A percentile compares a stretch with the other conserved stretches of the same genome.
These are phyloP conservation scores for Aphyosemion australe DNA, from an alignment of 2,113 vertebrate genomes.

Conservation along the genomic window DNA sequence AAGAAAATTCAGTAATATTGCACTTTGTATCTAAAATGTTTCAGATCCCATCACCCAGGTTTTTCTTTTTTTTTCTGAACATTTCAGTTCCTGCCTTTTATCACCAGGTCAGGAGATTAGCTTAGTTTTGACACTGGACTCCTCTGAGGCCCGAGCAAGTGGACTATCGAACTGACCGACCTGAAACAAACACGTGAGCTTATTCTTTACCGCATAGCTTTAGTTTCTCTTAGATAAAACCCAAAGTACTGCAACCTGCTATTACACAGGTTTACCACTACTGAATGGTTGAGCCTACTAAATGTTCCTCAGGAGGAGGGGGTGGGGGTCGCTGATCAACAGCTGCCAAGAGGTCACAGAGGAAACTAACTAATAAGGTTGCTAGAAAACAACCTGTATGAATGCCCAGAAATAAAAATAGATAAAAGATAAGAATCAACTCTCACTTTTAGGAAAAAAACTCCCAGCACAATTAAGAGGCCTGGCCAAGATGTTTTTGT, in stretches of 20 bases:
- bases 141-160: slow-evolving; percentile 71
- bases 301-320: slow-evolving; percentile 35
- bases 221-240: slow-evolving; percentile 58
- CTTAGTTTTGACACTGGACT: slow-evolving; percentile 89
- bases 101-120: slow-evolving; percentile 82
- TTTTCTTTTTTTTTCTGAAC: slow-evolving; percentile 53
- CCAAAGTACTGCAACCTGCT: slow-evolving; percentile 49
- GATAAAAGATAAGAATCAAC: slow-evolving; percentile 68
- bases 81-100: slow-evolving; percentile 82
- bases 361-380: slow-evolving; percentile 63
- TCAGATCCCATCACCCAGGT: slow-evolving; percentile 82
- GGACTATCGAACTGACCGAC: slow-evolving; percentile 82
- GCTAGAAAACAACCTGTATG: slow-evolving; percentile 71
- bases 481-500: slow-evolving; percentile 62
- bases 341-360: slow-evolving; percentile 71
- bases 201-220: slow-evolving; percentile 65
- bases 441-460: slow-evolving; percentile 43
- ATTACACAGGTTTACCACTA: slow-evolving; percentile 27
- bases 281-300: slow-evolving; percentile 54
- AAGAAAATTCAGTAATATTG: slow-evolving; percentile 97
- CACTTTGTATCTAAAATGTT: slow-evolving; percentile 94
- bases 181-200: slow-evolving; percentile 73
- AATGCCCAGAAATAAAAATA: slow-evolving; percentile 86
- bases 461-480: slow-evolving; percentile 56
- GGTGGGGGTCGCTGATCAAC: slow-evolving; percentile 63